phyloP scores from a whole-genome alignment of 2,888 invertebrate species.

The Scaptomyza polygonia region DNA sequence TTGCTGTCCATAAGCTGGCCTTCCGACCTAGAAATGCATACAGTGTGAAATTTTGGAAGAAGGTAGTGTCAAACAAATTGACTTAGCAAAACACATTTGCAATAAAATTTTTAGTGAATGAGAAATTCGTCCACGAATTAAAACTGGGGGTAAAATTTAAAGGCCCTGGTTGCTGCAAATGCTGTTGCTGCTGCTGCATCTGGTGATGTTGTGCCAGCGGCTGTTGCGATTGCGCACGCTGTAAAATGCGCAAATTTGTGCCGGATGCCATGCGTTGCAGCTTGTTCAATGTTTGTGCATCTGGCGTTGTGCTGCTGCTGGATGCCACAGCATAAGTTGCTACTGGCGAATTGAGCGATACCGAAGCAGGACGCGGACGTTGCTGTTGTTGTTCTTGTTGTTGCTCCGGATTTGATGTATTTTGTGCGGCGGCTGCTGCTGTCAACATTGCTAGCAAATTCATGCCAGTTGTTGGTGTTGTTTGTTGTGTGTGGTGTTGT shows the following conservation, averaged over 20 bases:
- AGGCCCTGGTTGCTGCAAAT: slow-evolving; percentile 46
- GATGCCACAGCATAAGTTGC: slow-evolving; percentile 29
- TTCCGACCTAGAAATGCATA: slow-evolving; percentile 39
- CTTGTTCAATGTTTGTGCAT: slow-evolving; percentile 56
- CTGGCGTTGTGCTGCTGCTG: slow-evolving; percentile 35
- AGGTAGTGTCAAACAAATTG: slow-evolving; percentile 8
- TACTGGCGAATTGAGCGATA: slow-evolving; percentile 53
- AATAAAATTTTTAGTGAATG: slow-evolving; percentile 84
- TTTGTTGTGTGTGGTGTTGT: slow-evolving; percentile 38
- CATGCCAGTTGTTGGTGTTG: slow-evolving; percentile 57
- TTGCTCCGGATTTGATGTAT: slow-evolving; percentile 46
- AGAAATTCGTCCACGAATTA: slow-evolving; percentile 84
- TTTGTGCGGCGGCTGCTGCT: slow-evolving; percentile 68
- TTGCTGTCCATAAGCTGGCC: slow-evolving; percentile 40
- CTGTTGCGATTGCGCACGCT: slow-evolving; percentile 73
- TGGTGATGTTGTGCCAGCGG: slow-evolving; percentile 36
- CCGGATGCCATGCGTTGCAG: slow-evolving; percentile 80
- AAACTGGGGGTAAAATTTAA: slow-evolving; percentile 82
- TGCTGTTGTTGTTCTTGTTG: slow-evolving; percentile 31
- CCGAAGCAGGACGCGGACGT: slow-evolving; percentile 73
- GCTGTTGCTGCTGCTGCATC: slow-evolving; percentile 34
- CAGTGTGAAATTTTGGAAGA: slow-evolving; percentile 17
- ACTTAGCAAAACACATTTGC: slow-evolving; percentile 83
- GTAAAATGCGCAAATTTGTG: slow-evolving; percentile 76
- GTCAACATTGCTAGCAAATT: slow-evolving; percentile 74